Evolutionary conservation across 2,797 vertebrate species (phyloP).

Genomic region (Podarcis lilfordi): DNA sequence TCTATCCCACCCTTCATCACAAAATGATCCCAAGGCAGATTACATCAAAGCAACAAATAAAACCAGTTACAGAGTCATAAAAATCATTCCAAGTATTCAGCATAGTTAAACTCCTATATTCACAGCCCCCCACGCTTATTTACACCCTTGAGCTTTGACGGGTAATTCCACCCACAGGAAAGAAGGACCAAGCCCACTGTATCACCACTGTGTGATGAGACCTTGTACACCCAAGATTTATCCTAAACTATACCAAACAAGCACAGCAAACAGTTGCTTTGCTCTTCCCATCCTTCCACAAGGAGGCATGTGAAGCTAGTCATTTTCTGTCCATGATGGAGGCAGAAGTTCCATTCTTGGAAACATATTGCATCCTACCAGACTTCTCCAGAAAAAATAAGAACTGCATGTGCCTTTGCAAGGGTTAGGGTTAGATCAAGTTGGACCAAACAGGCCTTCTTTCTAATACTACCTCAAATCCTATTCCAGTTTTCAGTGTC

Average conservation of each 20-base stretch:
- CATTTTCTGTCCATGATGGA: neutral
- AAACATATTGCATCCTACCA: neutral
- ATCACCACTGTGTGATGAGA: neutral
- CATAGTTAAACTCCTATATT: neutral
- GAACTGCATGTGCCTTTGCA: neutral
- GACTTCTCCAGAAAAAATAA: neutral
- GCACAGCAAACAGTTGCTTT: neutral
- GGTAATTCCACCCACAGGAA: neutral
- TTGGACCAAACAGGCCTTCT: neutral
- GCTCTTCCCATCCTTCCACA: neutral
- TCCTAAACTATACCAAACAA: neutral
- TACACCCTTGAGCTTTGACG: neutral
- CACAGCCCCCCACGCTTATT: neutral
- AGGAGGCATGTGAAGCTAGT: neutral
- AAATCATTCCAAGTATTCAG: neutral
- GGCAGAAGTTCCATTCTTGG: neutral
- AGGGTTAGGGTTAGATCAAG: neutral
- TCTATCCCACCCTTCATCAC: too few relatives aligned
- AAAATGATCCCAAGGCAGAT: too few relatives aligned
- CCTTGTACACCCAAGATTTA: neutral
- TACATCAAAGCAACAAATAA: too few relatives aligned
- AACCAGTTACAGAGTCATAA: too few relatives aligned
- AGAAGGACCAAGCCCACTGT: neutral
- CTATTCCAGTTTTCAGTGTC: neutral
- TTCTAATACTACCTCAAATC: neutral